Base-by-base conservation (phyloP, 37 sponge, comb jelly and placozoan genomes). In the Crambe crambe region DNA sequence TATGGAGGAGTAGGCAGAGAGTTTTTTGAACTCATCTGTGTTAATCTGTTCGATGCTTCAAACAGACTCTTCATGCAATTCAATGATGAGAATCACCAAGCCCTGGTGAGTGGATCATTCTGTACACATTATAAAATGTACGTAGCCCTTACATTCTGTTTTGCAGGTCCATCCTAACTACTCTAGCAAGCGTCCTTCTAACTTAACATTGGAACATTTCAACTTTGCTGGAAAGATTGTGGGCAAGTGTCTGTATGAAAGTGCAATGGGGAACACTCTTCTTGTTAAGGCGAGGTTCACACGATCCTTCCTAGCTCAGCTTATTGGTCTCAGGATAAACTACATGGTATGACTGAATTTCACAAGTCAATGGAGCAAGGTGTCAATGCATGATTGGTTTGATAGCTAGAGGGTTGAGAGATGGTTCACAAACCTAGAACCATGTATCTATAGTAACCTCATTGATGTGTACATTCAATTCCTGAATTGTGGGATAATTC, bases 241-340 rank as follows among this genome's bases (percentile, higher is more conserved):
- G 35, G 97, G 97, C 17, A 95, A 95, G 63, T 95, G 97, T 83
- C 66, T 97, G 23, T 89, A 83, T 66, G 97, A 97, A 60, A 87
- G 90, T 67, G 87, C 96, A 10, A 42, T 80, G 68, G 90, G 87
- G 21, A 91, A 84, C 51, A 47, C 80, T 2, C 80, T 89, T 27
- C 62, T 87, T 26, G 87, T 93, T 29, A 91, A 91, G 35, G 97
- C 97, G 25, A 64, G 90, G 21, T 92, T 97, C 68, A 92, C 90
- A 54, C 79, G 97, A 10, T 95, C 95, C 26, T 97, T 97, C 51
- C 74, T 97, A 42, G 97, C 93, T 9, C 97, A 97, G 73, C 84
- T 97, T 21, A 81, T 97, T 41, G 97, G 97, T 37, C 82, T 97
- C 22, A 75, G 93, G 67, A 80, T 97, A 27, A 86, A 83, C 58